Conservation (phyloP, 2,888 invertebrate species). For the Drosophila neonasuta region DNA sequence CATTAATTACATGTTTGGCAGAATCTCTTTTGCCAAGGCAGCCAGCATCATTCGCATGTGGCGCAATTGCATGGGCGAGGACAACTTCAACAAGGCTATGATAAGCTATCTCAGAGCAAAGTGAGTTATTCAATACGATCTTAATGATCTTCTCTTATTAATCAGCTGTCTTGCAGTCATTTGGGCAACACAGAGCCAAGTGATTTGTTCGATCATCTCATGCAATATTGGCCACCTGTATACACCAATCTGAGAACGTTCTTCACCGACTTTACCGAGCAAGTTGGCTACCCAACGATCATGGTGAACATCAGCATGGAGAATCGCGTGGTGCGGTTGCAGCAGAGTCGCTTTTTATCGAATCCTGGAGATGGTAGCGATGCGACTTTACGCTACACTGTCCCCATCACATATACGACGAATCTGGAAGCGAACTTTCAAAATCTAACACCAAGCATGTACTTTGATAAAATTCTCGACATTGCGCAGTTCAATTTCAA, state of each 20-base stretch:
- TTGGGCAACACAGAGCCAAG: constrained; percentile 82
- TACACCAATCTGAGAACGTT: constrained; percentile 76
- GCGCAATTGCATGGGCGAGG: constrained; percentile 84
- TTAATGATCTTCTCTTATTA: neutral
- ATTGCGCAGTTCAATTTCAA: constrained; percentile 15
- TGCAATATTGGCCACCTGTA: constrained; percentile 69
- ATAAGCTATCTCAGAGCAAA: constrained; percentile 83
- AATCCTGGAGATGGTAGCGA: constrained; percentile 62
- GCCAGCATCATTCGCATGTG: constrained; percentile 87
- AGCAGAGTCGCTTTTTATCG: constrained; percentile 71
- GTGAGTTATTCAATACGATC: constrained; percentile 76
- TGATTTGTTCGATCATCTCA: constrained; percentile 83
- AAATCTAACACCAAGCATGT: constrained; percentile 60
- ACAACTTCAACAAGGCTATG: constrained; percentile 84
- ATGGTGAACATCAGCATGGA: constrained; percentile 79
- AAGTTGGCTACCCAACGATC: constrained; percentile 86
- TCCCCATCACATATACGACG: constrained; percentile 78
- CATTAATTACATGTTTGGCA: constrained; percentile 84
- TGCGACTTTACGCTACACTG: constrained; percentile 57
- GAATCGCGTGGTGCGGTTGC: constrained; percentile 33
- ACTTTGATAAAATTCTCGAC: constrained; percentile 46
- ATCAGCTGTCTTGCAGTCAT: constrained; percentile 46
- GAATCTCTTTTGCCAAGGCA: constrained; percentile 87
- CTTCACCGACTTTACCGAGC: constrained; percentile 86
- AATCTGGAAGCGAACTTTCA: constrained; percentile 58